Evolutionary conservation across 2,888 invertebrate species (phyloP), one percentile per base, ranked within the genome.

Genomic region (Argyresthia albistria): DNA sequence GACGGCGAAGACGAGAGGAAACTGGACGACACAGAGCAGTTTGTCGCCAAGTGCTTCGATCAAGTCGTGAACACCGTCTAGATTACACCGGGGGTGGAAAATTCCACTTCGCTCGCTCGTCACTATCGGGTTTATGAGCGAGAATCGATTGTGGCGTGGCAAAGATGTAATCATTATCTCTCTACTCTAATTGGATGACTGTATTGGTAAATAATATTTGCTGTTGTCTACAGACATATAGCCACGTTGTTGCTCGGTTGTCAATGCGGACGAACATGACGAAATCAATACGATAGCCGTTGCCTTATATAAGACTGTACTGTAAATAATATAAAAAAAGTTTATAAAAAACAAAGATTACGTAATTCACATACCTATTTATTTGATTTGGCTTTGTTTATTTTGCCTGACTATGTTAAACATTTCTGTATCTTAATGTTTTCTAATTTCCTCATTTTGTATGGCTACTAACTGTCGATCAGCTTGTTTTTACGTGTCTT

Each of bases 1-100:
- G 55, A 62, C 55, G 59, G 60, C 15, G 64, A 64, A 51, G 81
- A 83, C 54, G 67, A 67, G 46, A 76, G 61, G 51, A 77, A 83
- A 59, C 64, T 88, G 52, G 88, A 88, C 58, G 89, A 89, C 43
- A 89, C 87, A 60, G 90, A 90, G 70, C 89, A 88, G 65, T 91
- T 91, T 67, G 90, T 90, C 54, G 90, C 90, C 1, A 90, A 91
- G 63, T 90, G 90, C 67, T 89, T 91, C 60, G 88, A 89, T 61
- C 89, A 90, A 81, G 90, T 91, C 50, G 90, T 91, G 64, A 90
- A 89, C 60, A 90, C 89, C 58, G 70, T 84, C 57, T 87, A 79
- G 25, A 25, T 25, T 25, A 25, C 25, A 6, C 6, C 6, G 25
- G 25, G 25, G 25, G 25, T 25, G 25, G 25, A 25, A 25, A 25